These are phyloP conservation scores for Sogatella furcifera DNA, from an alignment of 1,140 invertebrate genomes.

Conservation along the genomic window DNA sequence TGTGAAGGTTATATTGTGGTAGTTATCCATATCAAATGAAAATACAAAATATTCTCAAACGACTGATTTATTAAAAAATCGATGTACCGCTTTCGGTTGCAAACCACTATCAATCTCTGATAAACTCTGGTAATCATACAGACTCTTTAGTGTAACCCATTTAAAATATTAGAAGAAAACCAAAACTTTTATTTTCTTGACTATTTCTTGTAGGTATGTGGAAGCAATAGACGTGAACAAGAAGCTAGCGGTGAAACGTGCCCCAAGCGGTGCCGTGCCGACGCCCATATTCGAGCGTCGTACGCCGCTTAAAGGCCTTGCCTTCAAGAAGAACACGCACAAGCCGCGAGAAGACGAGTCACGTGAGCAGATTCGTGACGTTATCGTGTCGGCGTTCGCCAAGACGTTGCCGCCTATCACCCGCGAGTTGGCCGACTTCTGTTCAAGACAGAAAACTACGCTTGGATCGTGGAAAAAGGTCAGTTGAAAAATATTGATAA, in stretches of 20 bases:
- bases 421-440: slow-evolving; percentile 5
- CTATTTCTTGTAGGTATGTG: background rate
- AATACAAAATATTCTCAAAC: no score
- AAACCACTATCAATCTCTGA: no score
- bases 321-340: background rate
- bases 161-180: no score
- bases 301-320: background rate
- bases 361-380: background rate
- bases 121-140: no score
- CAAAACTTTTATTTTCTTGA: no score
- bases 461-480: slow-evolving; percentile 6
- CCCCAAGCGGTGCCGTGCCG: background rate
- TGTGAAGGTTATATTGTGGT: no score
- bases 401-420: slow-evolving; percentile 11
- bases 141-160: no score
- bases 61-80: no score
- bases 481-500: background rate
- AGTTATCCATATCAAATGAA: no score
- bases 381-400: slow-evolving; percentile 2
- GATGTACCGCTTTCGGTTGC: no score
- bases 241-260: background rate
- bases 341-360: background rate
- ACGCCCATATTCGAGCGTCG: no score
- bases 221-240: slow-evolving; percentile 13
- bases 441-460: slow-evolving; percentile 3